These are phyloP conservation scores for Nerophis ophidion DNA, from an alignment of 2,113 vertebrate genomes.

Conservation along the genomic window DNA sequence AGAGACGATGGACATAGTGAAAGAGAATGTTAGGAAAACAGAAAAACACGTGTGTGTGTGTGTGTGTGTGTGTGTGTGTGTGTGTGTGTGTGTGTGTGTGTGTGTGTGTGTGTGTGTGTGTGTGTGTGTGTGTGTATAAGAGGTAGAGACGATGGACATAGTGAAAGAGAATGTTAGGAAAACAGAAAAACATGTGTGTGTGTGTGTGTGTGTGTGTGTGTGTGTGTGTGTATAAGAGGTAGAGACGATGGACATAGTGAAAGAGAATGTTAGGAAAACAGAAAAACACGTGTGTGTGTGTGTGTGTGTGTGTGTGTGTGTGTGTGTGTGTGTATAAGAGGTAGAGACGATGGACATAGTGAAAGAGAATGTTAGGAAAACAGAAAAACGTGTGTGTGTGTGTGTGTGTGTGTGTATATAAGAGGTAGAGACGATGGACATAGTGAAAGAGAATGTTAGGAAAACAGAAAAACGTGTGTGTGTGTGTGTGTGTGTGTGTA, in stretches of 20 bases:
- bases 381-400: too few relatives aligned
- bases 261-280: background rate
- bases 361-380: background rate
- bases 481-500: conserved; percentile 15
- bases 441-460: conserved; percentile 2
- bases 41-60: too few relatives aligned
- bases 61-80: too few relatives aligned
- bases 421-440: conserved; percentile 48
- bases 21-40: too few relatives aligned
- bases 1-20: too few relatives aligned
- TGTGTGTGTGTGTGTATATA: conserved; percentile 22
- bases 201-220: too few relatives aligned
- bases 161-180: conserved; percentile 1
- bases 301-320: too few relatives aligned
- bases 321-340: conserved; percentile 25
- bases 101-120: too few relatives aligned
- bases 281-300: too few relatives aligned
- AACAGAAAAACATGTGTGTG: too few relatives aligned
- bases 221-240: conserved; percentile 32
- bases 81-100: too few relatives aligned
- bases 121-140: conserved; percentile 19
- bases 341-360: conserved; percentile 43
- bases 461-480: too few relatives aligned
- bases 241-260: conserved; percentile 41
- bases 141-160: conserved; percentile 45